A percentile compares a stretch with the other conserved stretches of the same genome.
Evolutionary conservation across 2,888 invertebrate genomes (phyloP).

Genomic region (Trichacis sp.): DNA sequence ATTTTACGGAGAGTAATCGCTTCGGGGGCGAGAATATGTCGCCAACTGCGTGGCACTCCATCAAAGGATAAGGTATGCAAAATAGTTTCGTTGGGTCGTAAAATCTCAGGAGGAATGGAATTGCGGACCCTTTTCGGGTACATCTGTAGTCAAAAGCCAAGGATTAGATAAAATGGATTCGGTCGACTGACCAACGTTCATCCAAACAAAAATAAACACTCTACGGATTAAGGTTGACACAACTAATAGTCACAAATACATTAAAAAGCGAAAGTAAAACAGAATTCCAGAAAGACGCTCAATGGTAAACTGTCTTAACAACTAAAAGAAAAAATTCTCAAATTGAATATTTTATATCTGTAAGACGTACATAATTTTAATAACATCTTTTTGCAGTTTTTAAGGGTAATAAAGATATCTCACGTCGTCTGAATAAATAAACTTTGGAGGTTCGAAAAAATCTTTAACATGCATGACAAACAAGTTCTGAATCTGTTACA

Average conservation of each 20-base stretch:
- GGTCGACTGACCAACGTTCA: background rate
- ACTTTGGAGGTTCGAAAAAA: background rate
- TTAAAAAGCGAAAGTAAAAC: background rate
- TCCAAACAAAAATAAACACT: background rate
- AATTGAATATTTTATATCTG: no score
- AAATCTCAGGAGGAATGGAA: conserved; percentile 1
- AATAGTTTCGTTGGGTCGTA: conserved; percentile 9
- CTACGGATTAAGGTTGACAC: no score
- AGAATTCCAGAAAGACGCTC: no score
- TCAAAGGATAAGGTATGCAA: conserved; percentile 9
- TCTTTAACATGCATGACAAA: background rate
- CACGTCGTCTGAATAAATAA: background rate
- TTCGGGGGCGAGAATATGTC: background rate
- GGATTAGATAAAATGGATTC: conserved; percentile 7
- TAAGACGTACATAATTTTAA: no score
- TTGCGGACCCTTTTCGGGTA: background rate
- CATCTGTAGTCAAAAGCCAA: background rate
- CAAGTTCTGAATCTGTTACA: background rate
- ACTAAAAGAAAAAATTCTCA: no score
- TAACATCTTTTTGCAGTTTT: background rate
- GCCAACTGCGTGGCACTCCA: background rate
- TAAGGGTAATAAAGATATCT: background rate
- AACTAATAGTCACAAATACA: background rate
- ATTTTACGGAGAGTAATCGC: conserved; percentile 8
- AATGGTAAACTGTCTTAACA: no score